Base-by-base conservation (phyloP, 23 tunicate genomes). In the Phallusia fumigata region DNA sequence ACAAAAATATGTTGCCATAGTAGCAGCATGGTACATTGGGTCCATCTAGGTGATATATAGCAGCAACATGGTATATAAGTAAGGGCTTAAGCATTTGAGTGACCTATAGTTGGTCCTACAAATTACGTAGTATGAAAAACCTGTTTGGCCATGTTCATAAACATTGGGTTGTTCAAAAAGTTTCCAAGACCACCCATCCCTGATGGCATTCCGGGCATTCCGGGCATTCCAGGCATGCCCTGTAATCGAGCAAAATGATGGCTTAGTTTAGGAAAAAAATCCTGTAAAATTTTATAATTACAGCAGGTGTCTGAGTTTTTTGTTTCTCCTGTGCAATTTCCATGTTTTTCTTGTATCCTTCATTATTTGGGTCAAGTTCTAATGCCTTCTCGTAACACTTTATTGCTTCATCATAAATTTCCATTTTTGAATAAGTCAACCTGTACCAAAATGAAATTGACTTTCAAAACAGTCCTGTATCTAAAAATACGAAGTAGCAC, bases 61-160 rank as follows among this genome's bases (percentile, higher is more conserved):
- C 5, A 40, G 8, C 5, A 5, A 40, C 47, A 40, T 5, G 47
- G 5, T 40, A 40, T 40, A 40, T 40, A 40, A 5, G 47, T 40
- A 40, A n/a, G n/a, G n/a, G n/a, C n/a, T n/a, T n/a, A n/a, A n/a
- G n/a, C n/a, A n/a, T n/a, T n/a, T n/a, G n/a, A n/a, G n/a, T n/a
- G n/a, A n/a, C n/a, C n/a, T n/a, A n/a, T n/a, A n/a, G n/a, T n/a
- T n/a, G n/a, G n/a, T n/a, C n/a, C n/a, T n/a, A n/a, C n/a, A n/a
- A n/a, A n/a, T n/a, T n/a, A n/a, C n/a, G n/a, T n/a, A n/a, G n/a
- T n/a, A n/a, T n/a, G n/a, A n/a, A n/a, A 64, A 79, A 88, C 98
- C 85, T 86, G 80, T 52, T 94, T 80, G 11, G 98, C 98, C 98
- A 94, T 94, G 53, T 94, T 80, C 94, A 94, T 89, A 77, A 94